Evolutionary conservation across 2,797 vertebrate genomes (phyloP).

Genomic region (Clarias fuscus): DNA sequence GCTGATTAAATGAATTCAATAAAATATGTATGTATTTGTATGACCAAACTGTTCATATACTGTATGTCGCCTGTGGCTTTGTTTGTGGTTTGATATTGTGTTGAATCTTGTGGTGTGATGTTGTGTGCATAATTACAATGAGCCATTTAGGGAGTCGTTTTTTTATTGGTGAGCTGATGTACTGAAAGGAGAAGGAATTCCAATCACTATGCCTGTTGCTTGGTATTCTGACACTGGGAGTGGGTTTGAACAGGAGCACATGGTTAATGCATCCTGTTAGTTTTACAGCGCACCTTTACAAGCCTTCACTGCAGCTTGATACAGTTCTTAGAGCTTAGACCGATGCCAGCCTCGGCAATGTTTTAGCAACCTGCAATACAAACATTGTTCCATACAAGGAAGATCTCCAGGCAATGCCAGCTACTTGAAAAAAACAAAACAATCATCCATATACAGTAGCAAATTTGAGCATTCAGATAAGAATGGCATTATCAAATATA

Average conservation of each 20-base stretch:
- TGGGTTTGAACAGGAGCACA: conserved; percentile 25
- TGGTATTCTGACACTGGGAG: background rate
- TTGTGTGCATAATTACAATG: background rate
- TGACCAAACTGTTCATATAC: background rate
- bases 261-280: conserved; percentile 33
- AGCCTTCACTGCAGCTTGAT: conserved; percentile 21
- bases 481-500: background rate
- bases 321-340: conserved; percentile 20
- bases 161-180: background rate
- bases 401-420: background rate
- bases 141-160: background rate
- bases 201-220: background rate
- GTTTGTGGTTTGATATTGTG: background rate
- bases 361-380: conserved; percentile 33
- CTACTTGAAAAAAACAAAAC: background rate
- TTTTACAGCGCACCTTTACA: conserved; percentile 45
- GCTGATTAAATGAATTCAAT: background rate
- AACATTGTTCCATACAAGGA: conserved; percentile 14
- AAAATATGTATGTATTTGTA: background rate
- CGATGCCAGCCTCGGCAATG: conserved; percentile 18
- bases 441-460: background rate
- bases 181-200: background rate
- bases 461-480: conserved; percentile 2
- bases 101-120: background rate
- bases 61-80: background rate